Conservation (phyloP, 2,113 vertebrate species). For the Dolichallabes microphthalmus region DNA sequence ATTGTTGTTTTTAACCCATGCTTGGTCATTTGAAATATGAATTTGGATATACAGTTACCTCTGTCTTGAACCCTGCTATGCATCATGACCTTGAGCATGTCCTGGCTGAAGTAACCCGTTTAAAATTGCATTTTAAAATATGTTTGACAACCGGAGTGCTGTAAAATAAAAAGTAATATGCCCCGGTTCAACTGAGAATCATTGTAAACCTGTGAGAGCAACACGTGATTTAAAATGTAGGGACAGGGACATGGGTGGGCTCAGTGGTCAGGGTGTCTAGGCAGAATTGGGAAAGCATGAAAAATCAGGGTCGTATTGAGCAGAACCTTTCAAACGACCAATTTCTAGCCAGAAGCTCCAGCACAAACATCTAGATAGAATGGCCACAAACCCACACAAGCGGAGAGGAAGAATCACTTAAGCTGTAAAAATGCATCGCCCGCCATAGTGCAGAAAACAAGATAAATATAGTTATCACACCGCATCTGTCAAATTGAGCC, state of each 20-base stretch:
- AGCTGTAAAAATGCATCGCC: constrained; percentile 32
- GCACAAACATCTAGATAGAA: neutral
- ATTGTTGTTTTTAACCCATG: neutral
- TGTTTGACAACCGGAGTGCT: neutral
- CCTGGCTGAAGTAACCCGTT: neutral
- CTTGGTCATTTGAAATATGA: neutral
- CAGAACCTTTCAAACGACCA: constrained; percentile 33
- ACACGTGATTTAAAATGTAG: neutral
- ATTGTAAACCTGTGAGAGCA: neutral
- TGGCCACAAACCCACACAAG: constrained; percentile 16
- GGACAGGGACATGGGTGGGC: neutral
- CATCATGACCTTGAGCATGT: neutral
- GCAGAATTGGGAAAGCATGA: constrained; percentile 10
- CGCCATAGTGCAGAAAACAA: constrained; percentile 27
- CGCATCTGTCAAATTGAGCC: constrained; percentile 30
- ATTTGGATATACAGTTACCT: neutral
- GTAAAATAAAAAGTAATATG: neutral
- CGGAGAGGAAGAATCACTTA: constrained; percentile 23
- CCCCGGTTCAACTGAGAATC: neutral
- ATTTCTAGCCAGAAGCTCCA: constrained; percentile 33
- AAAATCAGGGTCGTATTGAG: constrained; percentile 28
- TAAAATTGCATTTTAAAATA: neutral
- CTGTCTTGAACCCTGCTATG: neutral
- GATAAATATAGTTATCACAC: constrained; percentile 40
- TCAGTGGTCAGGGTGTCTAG: neutral